Evolutionary conservation across 2,888 invertebrate species (phyloP), one percentile per base, ranked within the genome.

Genomic region (Teleogryllus oceanicus): DNA sequence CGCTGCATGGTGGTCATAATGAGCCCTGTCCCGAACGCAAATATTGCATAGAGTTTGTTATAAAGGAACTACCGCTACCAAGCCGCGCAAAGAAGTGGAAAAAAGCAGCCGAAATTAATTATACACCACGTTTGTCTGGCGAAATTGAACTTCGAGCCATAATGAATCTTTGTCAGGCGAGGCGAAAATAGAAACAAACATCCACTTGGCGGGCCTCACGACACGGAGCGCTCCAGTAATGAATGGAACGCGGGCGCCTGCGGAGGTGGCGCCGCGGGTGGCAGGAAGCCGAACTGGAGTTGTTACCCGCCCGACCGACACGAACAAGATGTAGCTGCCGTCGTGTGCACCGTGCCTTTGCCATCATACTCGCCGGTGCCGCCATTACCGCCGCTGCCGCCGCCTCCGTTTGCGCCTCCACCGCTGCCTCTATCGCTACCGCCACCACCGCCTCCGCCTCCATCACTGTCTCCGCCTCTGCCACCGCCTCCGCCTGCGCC

Each of bases 101-200:
- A 62, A 62, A n/a, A 62, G 62, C 13, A 62, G 62, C 13, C 8
- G 62, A 62, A 62, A 62, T 62, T 62, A 62, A 62, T 62, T 62
- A 62, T 62, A 62, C 62, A n/a, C 62, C 62, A n/a, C 62, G 62
- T 62, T 62, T 62, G 62, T 62, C 62, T 62, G 62, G 62, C 10
- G 62, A 62, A 62, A 62, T 62, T 62, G 62, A 62, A 62, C 62
- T 62, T 62, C 62, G 62, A 62, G 62, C n/a, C 62, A n/a, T 62
- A 62, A 62, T 62, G 62, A 62, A 62, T 62, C 62, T 62, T 62
- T 62, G 62, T 62, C 62, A 62, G 62, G 62, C 62, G 5, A 62
- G 62, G 62, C 4, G 62, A 62, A 62, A 62, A 62, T 62, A 62
- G 62, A 62, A 62, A 62, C 62, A 62, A 62, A 62, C 62, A 62